phyloP scores from a whole-genome alignment of 1,140 invertebrate species.

The Calephelis nemesis region DNA sequence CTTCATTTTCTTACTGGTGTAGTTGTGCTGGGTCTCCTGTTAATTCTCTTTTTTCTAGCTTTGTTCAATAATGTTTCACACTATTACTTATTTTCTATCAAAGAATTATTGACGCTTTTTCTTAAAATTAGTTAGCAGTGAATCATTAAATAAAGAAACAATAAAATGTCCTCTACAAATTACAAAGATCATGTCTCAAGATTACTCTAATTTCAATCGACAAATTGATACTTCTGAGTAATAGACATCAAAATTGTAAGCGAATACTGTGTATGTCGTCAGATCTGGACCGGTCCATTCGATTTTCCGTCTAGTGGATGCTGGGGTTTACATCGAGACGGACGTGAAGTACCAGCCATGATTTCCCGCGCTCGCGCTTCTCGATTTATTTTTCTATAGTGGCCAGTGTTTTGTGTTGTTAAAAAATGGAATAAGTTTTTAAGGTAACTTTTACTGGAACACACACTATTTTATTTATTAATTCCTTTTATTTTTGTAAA shows the following conservation, averaged over 20 bases:
- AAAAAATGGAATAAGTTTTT: constrained; percentile 17
- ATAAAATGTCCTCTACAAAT: too few relatives aligned
- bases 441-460: not conserved
- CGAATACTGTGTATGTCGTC: constrained; percentile 33
- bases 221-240: constrained; percentile 24
- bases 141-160: too few relatives aligned
- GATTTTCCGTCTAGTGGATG: constrained; percentile 52
- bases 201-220: constrained; percentile 18
- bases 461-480: too few relatives aligned
- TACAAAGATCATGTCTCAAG: too few relatives aligned
- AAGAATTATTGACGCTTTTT: too few relatives aligned
- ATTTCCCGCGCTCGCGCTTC: constrained; percentile 24
- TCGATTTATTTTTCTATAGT: constrained; percentile 27
- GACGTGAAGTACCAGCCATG: constrained; percentile 30
- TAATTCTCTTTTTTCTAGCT: too few relatives aligned
- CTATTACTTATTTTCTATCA: too few relatives aligned
- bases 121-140: too few relatives aligned
- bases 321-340: constrained; percentile 42
- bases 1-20: too few relatives aligned
- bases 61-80: too few relatives aligned
- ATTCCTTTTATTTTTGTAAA: too few relatives aligned
- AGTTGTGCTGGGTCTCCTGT: too few relatives aligned
- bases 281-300: constrained; percentile 36
- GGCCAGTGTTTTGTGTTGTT: constrained; percentile 8
- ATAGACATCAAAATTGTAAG: constrained; percentile 31